These are phyloP conservation scores for Liodrosophila aerea DNA, from an alignment of 2,888 invertebrate species.

Conservation along the genomic window DNA sequence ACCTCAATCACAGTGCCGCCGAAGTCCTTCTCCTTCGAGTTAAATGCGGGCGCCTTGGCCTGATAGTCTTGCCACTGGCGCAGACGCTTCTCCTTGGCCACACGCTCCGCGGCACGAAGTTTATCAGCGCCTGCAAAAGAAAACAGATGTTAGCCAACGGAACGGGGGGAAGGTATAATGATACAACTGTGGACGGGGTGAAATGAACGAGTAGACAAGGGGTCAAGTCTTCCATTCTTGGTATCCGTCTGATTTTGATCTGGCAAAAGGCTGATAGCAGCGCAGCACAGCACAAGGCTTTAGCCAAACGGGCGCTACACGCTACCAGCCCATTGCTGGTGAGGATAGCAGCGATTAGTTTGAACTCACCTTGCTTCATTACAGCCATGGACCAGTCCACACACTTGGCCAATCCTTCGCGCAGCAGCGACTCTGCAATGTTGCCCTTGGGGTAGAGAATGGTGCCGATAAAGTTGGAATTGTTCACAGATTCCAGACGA, in stretches of 20 bases:
- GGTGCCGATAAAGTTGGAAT: constrained; percentile 96
- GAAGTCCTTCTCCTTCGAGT: constrained; percentile 91
- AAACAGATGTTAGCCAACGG: neutral
- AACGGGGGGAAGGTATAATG: neutral
- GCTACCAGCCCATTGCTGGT: constrained; percentile 44
- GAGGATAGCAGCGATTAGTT: too few relatives aligned
- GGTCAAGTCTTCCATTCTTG: constrained; percentile 76
- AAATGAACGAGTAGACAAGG: constrained; percentile 77
- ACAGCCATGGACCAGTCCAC: constrained; percentile 96
- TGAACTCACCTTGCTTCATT: constrained; percentile 85
- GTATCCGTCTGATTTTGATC: constrained; percentile 76
- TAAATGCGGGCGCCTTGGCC: constrained; percentile 88
- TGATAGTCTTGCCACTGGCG: constrained; percentile 96
- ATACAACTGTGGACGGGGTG: constrained; percentile 80
- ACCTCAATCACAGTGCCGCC: constrained; percentile 93
- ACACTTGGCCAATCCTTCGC: constrained; percentile 96
- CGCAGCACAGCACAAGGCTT: constrained; percentile 52
- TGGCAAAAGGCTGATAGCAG: constrained; percentile 61
- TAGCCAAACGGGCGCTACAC: constrained; percentile 50
- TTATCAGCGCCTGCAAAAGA: constrained; percentile 87
- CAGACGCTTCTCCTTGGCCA: constrained; percentile 92
- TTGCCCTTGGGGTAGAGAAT: constrained; percentile 95
- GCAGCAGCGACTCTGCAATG: constrained; percentile 95
- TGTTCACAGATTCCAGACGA: constrained; percentile 94
- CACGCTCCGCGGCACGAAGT: constrained; percentile 91